phyloP scores from a whole-genome alignment of 1,140 invertebrate species.

The Drosophila albomicans region DNA sequence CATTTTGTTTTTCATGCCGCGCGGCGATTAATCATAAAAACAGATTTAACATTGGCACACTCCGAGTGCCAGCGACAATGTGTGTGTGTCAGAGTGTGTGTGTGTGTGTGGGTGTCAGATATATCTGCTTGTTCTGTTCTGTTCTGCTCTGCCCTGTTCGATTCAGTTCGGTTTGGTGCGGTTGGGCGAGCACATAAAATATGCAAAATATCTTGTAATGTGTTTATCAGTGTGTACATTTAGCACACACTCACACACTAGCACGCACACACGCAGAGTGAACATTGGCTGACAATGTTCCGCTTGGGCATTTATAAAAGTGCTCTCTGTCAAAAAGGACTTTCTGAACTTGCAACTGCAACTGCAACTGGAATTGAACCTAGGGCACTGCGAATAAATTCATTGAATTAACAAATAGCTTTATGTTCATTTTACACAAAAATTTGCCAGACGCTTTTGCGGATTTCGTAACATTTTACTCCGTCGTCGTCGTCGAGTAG shows the following conservation, averaged over 20 bases:
- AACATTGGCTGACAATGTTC: constrained; percentile 58
- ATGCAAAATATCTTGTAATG: constrained; percentile 81
- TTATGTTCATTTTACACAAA: constrained; percentile 68
- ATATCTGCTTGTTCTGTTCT: constrained; percentile 20
- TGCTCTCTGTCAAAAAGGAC: constrained; percentile 9
- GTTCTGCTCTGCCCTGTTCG: constrained; percentile 12
- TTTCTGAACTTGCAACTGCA: background rate
- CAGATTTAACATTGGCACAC: constrained; percentile 64
- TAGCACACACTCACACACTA: constrained; percentile 31
- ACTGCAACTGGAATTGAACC: constrained; percentile 14
- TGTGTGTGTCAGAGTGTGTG: constrained; percentile 6
- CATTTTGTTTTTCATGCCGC: constrained; percentile 54
- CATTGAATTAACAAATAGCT: constrained; percentile 76
- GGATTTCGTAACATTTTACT: constrained; percentile 43
- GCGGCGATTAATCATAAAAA: constrained; percentile 76
- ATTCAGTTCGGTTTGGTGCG: constrained; percentile 1
- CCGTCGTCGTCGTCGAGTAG: background rate
- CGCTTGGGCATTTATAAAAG: constrained; percentile 19
- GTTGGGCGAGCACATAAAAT: constrained; percentile 59
- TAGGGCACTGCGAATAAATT: constrained; percentile 55
- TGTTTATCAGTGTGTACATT: constrained; percentile 72
- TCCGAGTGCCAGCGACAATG: constrained; percentile 14
- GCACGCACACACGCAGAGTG: constrained; percentile 9
- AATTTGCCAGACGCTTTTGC: constrained; percentile 39
- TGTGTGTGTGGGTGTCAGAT: constrained; percentile 14